phyloP scores from a whole-genome alignment of 2,888 invertebrate species.

The Opisthograptis luteolata region DNA sequence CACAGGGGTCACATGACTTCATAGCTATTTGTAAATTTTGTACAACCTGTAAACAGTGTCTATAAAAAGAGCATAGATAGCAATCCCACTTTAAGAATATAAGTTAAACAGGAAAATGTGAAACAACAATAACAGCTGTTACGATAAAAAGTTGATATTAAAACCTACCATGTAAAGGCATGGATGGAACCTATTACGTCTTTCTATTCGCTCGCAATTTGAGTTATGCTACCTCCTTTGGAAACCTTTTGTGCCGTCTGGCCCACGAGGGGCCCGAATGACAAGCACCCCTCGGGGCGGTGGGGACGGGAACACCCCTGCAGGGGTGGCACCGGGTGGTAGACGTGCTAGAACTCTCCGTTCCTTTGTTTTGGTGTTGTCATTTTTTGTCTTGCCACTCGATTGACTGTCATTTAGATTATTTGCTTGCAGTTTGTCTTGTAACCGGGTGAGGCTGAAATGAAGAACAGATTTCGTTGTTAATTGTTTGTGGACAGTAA shows the following conservation, averaged over 20 bases:
- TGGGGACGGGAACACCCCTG: conserved; percentile 72
- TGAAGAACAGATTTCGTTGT: not conserved
- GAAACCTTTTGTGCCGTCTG: conserved; percentile 88
- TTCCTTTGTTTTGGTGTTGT: conserved; percentile 69
- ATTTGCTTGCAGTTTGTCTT: conserved; percentile 76
- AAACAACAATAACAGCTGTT: conserved; percentile 35
- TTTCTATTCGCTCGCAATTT: conserved; percentile 33
- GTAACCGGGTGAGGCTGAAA: conserved; percentile 73
- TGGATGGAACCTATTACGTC: conserved; percentile 59
- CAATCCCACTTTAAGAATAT: no score
- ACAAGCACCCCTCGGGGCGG: conserved; percentile 81
- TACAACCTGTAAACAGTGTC: no score
- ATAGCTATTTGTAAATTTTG: no score
- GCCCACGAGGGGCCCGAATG: conserved; percentile 90
- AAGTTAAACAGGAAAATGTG: conserved; percentile 34
- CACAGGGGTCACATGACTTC: no score
- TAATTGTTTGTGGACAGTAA: not conserved
- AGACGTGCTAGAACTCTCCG: conserved; percentile 70
- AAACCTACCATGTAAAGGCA: conserved; percentile 41
- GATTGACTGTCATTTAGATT: conserved; percentile 69
- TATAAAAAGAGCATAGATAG: no score
- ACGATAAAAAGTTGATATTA: conserved; percentile 15
- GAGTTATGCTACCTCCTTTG: conserved; percentile 71
- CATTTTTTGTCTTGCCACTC: conserved; percentile 62
- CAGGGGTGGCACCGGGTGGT: conserved; percentile 63